Base-by-base conservation (phyloP, 2,113 vertebrate species). In the Anarhynchus alexandrinus region DNA sequence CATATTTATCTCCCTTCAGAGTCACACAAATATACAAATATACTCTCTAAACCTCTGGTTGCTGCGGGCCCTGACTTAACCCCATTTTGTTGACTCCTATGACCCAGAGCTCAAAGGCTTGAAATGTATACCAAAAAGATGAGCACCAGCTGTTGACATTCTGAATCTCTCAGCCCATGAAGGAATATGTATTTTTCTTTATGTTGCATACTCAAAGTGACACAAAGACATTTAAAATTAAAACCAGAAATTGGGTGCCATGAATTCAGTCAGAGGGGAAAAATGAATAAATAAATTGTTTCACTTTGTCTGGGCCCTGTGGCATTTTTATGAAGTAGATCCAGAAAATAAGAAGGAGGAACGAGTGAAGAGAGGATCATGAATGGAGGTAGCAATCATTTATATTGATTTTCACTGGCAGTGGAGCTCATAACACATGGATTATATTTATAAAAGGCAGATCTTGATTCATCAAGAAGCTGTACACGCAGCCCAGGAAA, bases 341-440 rank as follows among this genome's bases (percentile, higher is more conserved):
- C 69, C 94, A 95, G 91, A 98, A 97, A 98, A 95, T 86, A 94
- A 97, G 97, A 96, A 95, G 52, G 90, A 97, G 94, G 98, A 97
- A 97, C 65, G 72, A 98, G 94, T 97, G 92, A 96, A 96, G 52
- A 88, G 74, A 96, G 69, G 88, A 97, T 98, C 89, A 92, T 97
- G 95, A 98, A 98, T 97, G 96, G 88, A 97, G 89, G 98, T 98
- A 95, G 96, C 98, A 98, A 98, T 98, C 97, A 94, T 98, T 98
- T 98, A 97, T 98, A 98, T 98, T 98, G 98, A 99, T 99, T 99
- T 98, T 97, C 96, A 94, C 93, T 97, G 93, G 93, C 93, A 93
- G 86, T 95, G 90, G 72, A 97, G 96, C 96, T 97, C 92, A 96
- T 97, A 98, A 98, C 96, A 97, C 51, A 86, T 94, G 90, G 86